Base-by-base conservation (phyloP, 2,113 vertebrate genomes). In the Vireo altiloquus region DNA sequence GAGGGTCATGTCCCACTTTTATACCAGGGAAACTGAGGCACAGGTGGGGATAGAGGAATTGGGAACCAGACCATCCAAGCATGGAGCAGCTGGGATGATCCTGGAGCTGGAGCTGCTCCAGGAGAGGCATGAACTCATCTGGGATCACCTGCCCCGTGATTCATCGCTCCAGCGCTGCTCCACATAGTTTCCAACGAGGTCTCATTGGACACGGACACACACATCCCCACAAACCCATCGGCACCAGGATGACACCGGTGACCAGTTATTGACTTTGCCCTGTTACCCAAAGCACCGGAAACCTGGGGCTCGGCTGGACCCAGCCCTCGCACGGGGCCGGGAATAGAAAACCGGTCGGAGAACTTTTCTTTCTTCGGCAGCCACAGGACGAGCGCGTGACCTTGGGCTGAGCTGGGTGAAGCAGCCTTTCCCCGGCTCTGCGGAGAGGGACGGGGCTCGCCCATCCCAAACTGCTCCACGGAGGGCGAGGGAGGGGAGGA, bases 341-440 rank as follows among this genome's bases (percentile, higher is more conserved):
- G 49, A 56, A 44, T 10, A 10, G 40, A 87, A 87, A 96, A 96
- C 95, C 94, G 90, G 95, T 96, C 6, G 3, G 94, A 91, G 95
- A 35, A 79, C 87, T 96, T 92, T 72, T 60, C 63, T 63, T 8
- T 31, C 76, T 17, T 28, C 6, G 0, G 78, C 89, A n/a, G 86
- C 86, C 2, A 8, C 71, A 30, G 86, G 82, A 60, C 0, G 56
- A 50, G 82, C 65, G 25, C 33, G 35, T 94, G 94, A 95, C 87
- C 90, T 82, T 60, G 94, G 70, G 92, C 75, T 76, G 83, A 80
- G 71, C 79, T 11, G 12, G 25, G 66, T 3, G n/a, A 31, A 82
- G 47, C 47, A 46, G 52, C 89, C 42, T 74, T 80, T 54, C 39
- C 84, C 68, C 17, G 0, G 66, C 57, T 75, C 90, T 3, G 15